phyloP scores from a whole-genome alignment of 2,888 invertebrate genomes.

The Sceliomorpha sp. region DNA sequence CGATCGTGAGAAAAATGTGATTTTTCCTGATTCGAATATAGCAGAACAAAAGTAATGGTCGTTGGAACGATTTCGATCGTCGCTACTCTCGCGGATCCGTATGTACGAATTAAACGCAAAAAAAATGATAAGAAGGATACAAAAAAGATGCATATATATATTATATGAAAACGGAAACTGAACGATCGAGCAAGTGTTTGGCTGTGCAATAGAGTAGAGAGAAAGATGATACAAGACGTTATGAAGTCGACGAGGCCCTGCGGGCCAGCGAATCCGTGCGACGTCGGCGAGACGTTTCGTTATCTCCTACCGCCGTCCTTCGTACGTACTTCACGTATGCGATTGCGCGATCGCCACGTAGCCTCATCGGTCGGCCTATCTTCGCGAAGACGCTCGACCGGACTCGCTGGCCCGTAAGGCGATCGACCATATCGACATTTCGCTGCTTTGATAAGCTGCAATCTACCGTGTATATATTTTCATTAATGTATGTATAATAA shows the following conservation, averaged over 20 bases:
- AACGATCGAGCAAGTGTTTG: slow-evolving; percentile 78
- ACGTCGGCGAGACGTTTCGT: slow-evolving; percentile 2
- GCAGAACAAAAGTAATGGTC: slow-evolving; percentile 16
- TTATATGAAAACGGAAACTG: slow-evolving; percentile 59
- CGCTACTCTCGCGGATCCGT: slow-evolving; percentile 15
- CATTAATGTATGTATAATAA: slow-evolving; percentile 80
- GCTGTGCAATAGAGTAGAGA: slow-evolving; percentile 78
- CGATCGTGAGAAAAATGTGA: slow-evolving; percentile 47
- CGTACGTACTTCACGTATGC: slow-evolving; percentile 12
- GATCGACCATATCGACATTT: slow-evolving; percentile 67
- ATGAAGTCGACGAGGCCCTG: slow-evolving; percentile 30
- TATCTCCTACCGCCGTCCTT: slow-evolving; percentile 24
- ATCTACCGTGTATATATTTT: slow-evolving; percentile 80
- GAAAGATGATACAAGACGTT: slow-evolving; percentile 62
- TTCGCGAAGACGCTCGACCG: slow-evolving; percentile 21
- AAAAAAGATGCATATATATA: slow-evolving; percentile 20
- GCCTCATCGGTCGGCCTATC: slow-evolving; percentile 46
- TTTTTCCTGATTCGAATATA: slow-evolving; percentile 26
- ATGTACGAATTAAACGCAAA: slow-evolving; percentile 24
- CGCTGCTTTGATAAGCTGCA: slow-evolving; percentile 77
- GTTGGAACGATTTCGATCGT: slow-evolving; percentile 28
- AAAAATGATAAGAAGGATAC: too few species aligned
- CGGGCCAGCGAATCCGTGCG: slow-evolving; percentile 21
- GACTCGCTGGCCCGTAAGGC: slow-evolving; percentile 42
- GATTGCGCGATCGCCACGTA: not conserved